Conservation (phyloP, 2,888 invertebrate genomes). For the Acanthococcus lagerstroemiae region DNA sequence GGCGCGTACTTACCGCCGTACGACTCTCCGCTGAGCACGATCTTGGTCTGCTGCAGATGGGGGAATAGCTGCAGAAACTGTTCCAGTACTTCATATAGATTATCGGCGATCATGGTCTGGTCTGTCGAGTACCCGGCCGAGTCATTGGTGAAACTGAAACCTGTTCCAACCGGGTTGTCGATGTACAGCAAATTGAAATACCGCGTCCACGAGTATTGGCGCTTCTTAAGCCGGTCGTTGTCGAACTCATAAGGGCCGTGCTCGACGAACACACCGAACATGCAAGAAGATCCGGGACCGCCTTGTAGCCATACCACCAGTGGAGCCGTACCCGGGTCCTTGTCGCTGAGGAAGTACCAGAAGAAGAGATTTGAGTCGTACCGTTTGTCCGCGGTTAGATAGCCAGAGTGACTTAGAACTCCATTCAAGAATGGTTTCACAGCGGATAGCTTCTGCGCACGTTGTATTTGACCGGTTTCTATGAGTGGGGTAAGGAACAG, state of each 20-base stretch:
- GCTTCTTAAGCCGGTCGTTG: constrained; percentile 18
- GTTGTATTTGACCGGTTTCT: neutral
- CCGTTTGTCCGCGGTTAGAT: neutral
- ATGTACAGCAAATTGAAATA: constrained; percentile 52
- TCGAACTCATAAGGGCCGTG: constrained; percentile 46
- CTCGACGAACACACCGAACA: constrained; percentile 51
- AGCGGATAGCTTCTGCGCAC: neutral
- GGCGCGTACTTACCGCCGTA: constrained; percentile 51
- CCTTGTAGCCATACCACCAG: constrained; percentile 59
- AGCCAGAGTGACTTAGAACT: neutral
- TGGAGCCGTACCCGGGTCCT: constrained; percentile 41
- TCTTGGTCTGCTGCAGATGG: constrained; percentile 45
- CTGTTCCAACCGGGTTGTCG: too few relatives aligned
- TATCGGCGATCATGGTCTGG: constrained; percentile 48
- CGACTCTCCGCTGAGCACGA: constrained; percentile 54
- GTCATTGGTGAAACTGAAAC: constrained; percentile 52
- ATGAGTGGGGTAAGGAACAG: neutral
- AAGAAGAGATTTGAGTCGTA: neutral
- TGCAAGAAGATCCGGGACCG: constrained; percentile 49
- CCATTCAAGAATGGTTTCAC: neutral
- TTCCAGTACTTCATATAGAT: constrained; percentile 46
- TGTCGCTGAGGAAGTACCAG: neutral
- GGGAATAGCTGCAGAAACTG: constrained; percentile 55
- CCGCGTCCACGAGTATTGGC: constrained; percentile 51
- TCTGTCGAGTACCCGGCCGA: constrained; percentile 48